Conservation (phyloP, 1,140 invertebrate genomes). For the Bombus sylvicola region DNA sequence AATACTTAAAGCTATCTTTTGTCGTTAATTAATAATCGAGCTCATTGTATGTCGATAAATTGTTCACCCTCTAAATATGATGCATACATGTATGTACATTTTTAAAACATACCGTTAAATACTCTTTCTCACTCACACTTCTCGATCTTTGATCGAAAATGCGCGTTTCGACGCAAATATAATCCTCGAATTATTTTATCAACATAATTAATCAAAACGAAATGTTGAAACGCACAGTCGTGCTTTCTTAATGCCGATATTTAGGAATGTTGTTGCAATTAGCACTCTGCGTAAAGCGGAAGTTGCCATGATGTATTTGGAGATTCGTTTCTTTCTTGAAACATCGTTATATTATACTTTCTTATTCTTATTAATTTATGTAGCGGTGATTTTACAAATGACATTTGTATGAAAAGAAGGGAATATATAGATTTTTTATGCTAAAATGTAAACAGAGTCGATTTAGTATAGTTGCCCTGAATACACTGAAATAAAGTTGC, state of each 20-base stretch:
- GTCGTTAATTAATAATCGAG: constrained; percentile 25
- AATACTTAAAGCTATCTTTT: constrained; percentile 35
- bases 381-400: background rate
- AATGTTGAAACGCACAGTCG: constrained; percentile 1
- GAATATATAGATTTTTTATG: background rate
- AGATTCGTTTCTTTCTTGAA: background rate
- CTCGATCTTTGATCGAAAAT: background rate
- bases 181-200: constrained; percentile 5
- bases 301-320: background rate
- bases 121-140: constrained; percentile 25
- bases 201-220: constrained; percentile 14
- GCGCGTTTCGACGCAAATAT: background rate
- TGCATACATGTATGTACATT: constrained; percentile 46
- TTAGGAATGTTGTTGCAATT: constrained; percentile 41
- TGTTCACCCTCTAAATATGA: constrained; percentile 37
- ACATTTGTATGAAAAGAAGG: background rate
- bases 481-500: background rate
- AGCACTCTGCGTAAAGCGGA: constrained; percentile 9
- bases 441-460: background rate
- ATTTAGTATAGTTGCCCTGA: background rate
- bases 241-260: constrained; percentile 38
- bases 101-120: constrained; percentile 8
- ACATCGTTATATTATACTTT: background rate
- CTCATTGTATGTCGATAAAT: constrained; percentile 37
- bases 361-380: background rate